phyloP scores from a whole-genome alignment of 2,888 invertebrate genomes.

The Drosophila neonasuta region DNA sequence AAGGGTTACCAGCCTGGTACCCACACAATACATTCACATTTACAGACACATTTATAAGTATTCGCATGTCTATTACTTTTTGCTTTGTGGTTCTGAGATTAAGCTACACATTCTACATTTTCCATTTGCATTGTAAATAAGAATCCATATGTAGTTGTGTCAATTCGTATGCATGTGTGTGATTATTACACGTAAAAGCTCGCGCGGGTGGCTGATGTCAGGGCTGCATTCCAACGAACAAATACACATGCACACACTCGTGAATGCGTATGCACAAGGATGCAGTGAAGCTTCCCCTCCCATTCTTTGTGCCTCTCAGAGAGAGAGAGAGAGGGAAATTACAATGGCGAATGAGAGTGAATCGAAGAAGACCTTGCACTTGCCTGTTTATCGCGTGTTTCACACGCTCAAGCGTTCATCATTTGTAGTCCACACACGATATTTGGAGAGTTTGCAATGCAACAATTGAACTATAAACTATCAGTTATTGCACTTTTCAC shows the following conservation, averaged over 20 bases:
- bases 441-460: conserved; percentile 35
- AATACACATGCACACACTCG: conserved; percentile 9
- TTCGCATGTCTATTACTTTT: conserved; percentile 6
- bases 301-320: conserved; percentile 6
- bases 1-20: conserved; percentile 39
- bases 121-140: conserved; percentile 59
- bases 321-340: not conserved
- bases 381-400: conserved; percentile 46
- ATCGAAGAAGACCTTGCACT: conserved; percentile 70
- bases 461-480: conserved; percentile 26
- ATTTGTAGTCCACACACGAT: conserved; percentile 31
- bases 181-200: conserved; percentile 21
- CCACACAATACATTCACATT: conserved; percentile 24
- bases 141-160: conserved; percentile 16
- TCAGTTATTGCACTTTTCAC: conserved; percentile 27
- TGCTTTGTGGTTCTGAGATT: not conserved
- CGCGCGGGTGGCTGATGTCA: conserved; percentile 44
- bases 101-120: conserved; percentile 21
- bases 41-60: not conserved
- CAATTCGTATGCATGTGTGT: not conserved
- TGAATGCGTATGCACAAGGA: conserved; percentile 42
- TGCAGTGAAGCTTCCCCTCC: conserved; percentile 27
- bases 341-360: conserved; percentile 14
- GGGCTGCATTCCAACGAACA: conserved; percentile 18
- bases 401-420: conserved; percentile 30